Percentiles rank a stretch among this genome's conserved stretches.
These are phyloP conservation scores for Microcebus lehilahytsara DNA, from an alignment of 2,113 vertebrate genomes.

Conservation along the genomic window DNA sequence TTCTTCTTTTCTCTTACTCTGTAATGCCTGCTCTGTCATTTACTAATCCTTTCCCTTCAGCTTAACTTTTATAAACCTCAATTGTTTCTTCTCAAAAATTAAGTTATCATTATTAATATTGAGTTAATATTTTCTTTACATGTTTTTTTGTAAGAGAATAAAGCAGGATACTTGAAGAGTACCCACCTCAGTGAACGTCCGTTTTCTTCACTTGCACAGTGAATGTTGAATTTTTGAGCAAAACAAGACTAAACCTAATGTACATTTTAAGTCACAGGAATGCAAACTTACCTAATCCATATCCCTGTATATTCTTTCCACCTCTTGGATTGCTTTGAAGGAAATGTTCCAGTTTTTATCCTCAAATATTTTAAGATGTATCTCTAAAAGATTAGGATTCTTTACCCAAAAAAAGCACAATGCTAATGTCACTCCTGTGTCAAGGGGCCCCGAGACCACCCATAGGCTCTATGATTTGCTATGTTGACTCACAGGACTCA, in stretches of 20 bases:
- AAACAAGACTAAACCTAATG: conserved; percentile 15
- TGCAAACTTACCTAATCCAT: neutral
- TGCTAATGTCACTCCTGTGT: neutral
- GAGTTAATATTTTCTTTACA: neutral
- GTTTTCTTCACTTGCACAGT: neutral
- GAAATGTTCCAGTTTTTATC: neutral
- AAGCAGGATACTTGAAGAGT: neutral
- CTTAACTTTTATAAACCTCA: neutral
- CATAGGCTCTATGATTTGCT: neutral
- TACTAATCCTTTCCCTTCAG: neutral
- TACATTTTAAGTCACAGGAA: neutral
- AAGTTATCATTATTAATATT: neutral
- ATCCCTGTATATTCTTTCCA: neutral
- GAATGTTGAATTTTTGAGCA: neutral
- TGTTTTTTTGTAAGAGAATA: neutral
- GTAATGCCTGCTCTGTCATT: neutral
- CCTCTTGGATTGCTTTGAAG: neutral
- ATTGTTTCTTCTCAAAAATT: neutral
- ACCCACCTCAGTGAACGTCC: neutral
- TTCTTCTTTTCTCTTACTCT: neutral
- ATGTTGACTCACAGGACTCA: neutral
- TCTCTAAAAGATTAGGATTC: neutral
- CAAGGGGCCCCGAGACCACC: neutral
- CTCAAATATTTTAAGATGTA: neutral
- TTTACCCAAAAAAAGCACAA: neutral